Base-by-base conservation (phyloP, 2,797 vertebrate genomes). In the Sebastes umbrosus region DNA sequence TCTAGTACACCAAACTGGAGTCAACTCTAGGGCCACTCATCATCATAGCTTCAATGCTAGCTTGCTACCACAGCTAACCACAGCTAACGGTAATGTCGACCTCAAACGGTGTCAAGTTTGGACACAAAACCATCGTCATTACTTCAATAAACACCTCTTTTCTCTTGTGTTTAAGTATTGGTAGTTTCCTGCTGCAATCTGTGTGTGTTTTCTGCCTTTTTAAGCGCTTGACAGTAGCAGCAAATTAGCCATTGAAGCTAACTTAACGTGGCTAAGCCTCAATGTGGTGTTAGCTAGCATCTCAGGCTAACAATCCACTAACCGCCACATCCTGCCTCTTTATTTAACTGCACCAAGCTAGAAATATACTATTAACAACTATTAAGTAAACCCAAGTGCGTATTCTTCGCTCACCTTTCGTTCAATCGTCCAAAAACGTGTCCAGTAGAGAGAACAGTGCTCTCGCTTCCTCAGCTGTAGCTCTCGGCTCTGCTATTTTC, bases 251-350 rank as follows among this genome's bases (percentile, higher is more conserved):
- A 34, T 20, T 32, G 59, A 81, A 81, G 92, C 92, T 93, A 94
- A 90, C 93, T 89, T 91, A 94, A 94, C 94, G 94, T 94, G 93
- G 94, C 92, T 87, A 88, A 69, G 79, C 69, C 82, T 87, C 94
- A 94, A 94, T 94, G 94, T 94, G 93, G 89, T 39, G 36, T 39
- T 39, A 39, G 85, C 92, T 94, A 93, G 93, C 94, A 84, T 86
- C 64, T 69, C 73, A 62, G 74, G 89, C 86, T 92, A 90, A 82
- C 85, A 22, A 24, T 8, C 34, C 24, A 8, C 66, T n/a, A n/a
- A 8, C 57, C 65, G 25, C 63, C 31, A 55, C 29, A 68, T 83
- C 18, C 6, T 20, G 39, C 6, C 32, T 8, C 13, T 16, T 50
- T 74, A n/a, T 58, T 60, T 1, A 9, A 29, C 54, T 25, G 70